phyloP scores from a whole-genome alignment of 2,797 vertebrate genomes.

The Eulemur rubriventer region DNA sequence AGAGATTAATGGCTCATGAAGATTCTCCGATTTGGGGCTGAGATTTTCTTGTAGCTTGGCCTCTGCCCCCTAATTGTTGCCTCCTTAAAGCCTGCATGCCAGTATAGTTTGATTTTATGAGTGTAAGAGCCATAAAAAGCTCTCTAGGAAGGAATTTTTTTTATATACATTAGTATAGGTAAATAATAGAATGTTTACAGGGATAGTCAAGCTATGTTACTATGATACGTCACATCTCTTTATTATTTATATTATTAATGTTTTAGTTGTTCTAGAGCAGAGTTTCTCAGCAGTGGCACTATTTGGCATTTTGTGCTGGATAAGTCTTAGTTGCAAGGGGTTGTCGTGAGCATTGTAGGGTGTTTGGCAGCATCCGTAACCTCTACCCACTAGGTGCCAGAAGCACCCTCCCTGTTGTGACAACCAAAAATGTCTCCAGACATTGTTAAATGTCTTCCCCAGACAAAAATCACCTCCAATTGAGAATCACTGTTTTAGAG shows the following conservation, averaged over 20 bases:
- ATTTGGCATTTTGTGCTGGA: not conserved
- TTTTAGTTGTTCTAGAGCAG: not conserved
- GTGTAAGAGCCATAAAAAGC: not conserved
- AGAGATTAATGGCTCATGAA: not conserved
- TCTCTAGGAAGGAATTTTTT: conserved; percentile 20
- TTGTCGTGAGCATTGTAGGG: not conserved
- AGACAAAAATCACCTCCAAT: not conserved
- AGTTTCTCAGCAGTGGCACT: not conserved
- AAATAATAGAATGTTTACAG: not conserved
- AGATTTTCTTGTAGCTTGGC: not conserved
- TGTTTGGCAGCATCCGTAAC: not conserved
- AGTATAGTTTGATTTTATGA: conserved; percentile 12
- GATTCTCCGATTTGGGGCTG: not conserved
- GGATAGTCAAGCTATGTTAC: not conserved
- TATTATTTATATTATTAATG: conserved; percentile 31
- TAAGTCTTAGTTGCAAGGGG: not conserved
- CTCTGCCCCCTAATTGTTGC: not conserved
- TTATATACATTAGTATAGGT: not conserved
- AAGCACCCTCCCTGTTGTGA: not conserved
- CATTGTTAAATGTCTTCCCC: not conserved
- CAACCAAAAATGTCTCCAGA: conserved; percentile 19
- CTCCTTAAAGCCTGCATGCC: not conserved
- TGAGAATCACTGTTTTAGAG: not conserved
- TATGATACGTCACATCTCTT: not conserved
- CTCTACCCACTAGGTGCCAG: not conserved